Conservation (phyloP, 2,888 invertebrate genomes). For the Polymixis flavicincta region DNA sequence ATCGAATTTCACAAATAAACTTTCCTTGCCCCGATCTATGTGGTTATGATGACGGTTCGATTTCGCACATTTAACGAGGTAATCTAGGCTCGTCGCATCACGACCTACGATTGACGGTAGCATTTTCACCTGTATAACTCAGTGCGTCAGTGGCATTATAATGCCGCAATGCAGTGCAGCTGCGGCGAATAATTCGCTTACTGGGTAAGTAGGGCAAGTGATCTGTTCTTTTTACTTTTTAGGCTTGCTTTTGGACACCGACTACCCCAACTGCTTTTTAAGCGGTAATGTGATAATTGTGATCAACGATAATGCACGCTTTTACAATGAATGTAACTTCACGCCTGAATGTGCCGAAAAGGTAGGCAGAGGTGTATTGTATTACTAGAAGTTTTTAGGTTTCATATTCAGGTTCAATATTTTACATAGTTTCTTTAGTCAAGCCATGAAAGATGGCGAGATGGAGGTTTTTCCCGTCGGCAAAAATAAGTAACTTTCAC, state of each 20-base stretch:
- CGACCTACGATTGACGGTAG: background rate
- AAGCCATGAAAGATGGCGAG: no score
- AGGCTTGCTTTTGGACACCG: background rate
- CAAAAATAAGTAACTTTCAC: background rate
- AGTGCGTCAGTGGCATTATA: background rate
- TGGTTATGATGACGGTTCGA: constrained; percentile 79
- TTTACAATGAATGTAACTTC: background rate
- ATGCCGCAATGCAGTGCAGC: constrained; percentile 32
- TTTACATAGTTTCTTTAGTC: no score
- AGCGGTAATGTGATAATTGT: background rate
- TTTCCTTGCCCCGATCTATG: constrained; percentile 90
- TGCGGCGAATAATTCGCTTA: constrained; percentile 5
- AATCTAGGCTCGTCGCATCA: constrained; percentile 91
- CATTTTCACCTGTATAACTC: background rate
- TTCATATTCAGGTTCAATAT: no score
- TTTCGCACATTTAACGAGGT: constrained; percentile 87
- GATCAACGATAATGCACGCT: background rate
- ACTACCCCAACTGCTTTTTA: background rate
- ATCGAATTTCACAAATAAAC: constrained; percentile 92
- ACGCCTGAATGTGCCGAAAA: background rate
- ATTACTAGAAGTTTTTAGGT: background rate
- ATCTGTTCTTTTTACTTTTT: background rate
- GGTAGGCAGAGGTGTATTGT: background rate
- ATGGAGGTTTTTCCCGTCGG: background rate
- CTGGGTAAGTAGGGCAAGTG: constrained; percentile 2